Percentiles rank a stretch among this genome's conserved stretches.
These are phyloP conservation scores for Syngnathus floridae DNA, from an alignment of 2,113 vertebrate species.

Conservation along the genomic window DNA sequence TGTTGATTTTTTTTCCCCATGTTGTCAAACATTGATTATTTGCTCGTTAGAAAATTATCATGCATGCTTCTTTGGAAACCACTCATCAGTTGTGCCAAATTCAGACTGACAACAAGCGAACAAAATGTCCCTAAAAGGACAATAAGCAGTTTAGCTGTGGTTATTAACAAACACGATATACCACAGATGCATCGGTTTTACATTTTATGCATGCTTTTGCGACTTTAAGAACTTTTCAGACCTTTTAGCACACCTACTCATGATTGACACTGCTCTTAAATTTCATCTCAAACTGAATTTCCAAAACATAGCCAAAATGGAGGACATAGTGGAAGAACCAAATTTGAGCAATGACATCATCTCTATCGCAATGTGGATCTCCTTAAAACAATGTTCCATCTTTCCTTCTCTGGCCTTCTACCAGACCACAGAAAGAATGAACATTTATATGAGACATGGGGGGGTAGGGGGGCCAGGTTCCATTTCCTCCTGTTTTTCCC, in stretches of 20 bases:
- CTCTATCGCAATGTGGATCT: slow-evolving; percentile 5
- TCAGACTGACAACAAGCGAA: background rate
- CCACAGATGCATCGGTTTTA: background rate
- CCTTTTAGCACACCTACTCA: background rate
- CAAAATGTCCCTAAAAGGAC: background rate
- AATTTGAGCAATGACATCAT: background rate
- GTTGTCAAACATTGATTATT: too few species aligned
- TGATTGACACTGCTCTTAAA: background rate
- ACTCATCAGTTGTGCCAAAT: background rate
- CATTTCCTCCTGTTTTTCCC: slow-evolving; percentile 2
- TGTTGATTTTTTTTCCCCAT: too few species aligned
- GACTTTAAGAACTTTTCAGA: background rate
- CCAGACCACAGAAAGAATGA: slow-evolving; percentile 49
- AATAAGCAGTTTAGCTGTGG: slow-evolving; percentile 12
- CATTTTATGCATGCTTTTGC: too few species aligned
- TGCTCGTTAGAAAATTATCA: too few species aligned
- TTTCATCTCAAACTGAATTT: background rate
- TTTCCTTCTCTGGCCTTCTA: slow-evolving; percentile 22
- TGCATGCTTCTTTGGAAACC: background rate
- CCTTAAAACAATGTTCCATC: slow-evolving; percentile 9
- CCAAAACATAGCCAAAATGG: background rate
- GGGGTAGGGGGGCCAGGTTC: background rate
- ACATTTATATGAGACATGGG: slow-evolving; percentile 26
- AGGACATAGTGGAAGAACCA: slow-evolving; percentile 17
- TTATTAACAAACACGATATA: slow-evolving; percentile 11